Conservation (phyloP, 1,140 invertebrate species). For the Drosophila ogumai region DNA sequence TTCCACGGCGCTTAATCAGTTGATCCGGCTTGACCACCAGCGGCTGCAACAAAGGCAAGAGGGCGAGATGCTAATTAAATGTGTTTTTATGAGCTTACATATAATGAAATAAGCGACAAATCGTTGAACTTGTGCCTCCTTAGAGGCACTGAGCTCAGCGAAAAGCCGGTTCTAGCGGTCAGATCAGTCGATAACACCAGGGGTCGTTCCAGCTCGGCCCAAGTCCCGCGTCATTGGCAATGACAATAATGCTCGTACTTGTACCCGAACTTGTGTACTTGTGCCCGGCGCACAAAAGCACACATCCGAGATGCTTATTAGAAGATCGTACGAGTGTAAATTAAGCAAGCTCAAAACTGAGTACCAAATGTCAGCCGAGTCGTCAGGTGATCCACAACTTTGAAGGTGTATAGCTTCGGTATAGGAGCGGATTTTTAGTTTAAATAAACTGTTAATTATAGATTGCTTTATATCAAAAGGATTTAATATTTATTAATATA, state of each 20-base stretch:
- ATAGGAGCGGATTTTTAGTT: no score
- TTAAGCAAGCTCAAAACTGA: conserved; percentile 44
- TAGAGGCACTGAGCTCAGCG: conserved; percentile 2
- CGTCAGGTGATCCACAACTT: conserved; percentile 36
- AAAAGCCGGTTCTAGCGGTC: conserved; percentile 32
- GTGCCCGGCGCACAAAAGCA: conserved; percentile 23
- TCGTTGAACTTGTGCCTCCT: conserved; percentile 49
- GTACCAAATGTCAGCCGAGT: conserved; percentile 30
- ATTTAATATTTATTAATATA: no score
- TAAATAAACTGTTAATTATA: not conserved
- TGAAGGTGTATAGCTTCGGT: not conserved
- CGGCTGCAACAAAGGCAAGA: conserved; percentile 86
- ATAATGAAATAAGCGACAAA: conserved; percentile 40
- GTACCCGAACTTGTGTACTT: conserved; percentile 35
- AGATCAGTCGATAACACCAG: conserved; percentile 57
- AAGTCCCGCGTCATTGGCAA: conserved; percentile 69
- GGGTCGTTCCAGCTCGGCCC: conserved; percentile 48
- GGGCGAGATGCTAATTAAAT: conserved; percentile 49
- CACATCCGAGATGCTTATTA: conserved; percentile 48
- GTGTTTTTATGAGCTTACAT: conserved; percentile 1
- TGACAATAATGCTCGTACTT: conserved; percentile 56
- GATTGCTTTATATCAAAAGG: not conserved
- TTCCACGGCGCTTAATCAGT: conserved; percentile 98
- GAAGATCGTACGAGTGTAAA: conserved; percentile 77
- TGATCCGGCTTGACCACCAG: conserved; percentile 99